Percentiles rank a stretch among this genome's conserved stretches.
These are phyloP conservation scores for Thunnus albacares DNA, from an alignment of 2,797 vertebrate genomes.

Conservation along the genomic window DNA sequence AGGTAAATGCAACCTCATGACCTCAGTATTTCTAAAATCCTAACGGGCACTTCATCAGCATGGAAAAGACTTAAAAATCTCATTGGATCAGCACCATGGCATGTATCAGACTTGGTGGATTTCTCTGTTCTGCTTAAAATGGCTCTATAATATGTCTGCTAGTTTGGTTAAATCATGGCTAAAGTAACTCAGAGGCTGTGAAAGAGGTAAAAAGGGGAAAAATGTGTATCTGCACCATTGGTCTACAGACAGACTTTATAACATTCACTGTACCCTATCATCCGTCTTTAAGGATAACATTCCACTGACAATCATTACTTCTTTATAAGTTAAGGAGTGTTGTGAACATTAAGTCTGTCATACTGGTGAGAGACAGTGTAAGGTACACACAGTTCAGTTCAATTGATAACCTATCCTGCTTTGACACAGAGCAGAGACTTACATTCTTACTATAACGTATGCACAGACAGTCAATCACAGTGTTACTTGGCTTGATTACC, in stretches of 20 bases:
- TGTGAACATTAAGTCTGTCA: conserved; percentile 24
- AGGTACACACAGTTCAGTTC: conserved; percentile 35
- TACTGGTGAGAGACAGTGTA: conserved; percentile 29
- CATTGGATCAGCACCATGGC: not conserved
- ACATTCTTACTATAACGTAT: not conserved
- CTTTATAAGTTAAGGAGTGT: conserved; percentile 65
- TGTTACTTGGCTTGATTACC: conserved; percentile 28
- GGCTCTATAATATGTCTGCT: not conserved
- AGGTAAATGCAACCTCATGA: not conserved
- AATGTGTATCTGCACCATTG: not conserved
- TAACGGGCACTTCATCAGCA: conserved; percentile 11
- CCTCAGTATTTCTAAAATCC: not conserved
- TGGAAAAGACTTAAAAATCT: conserved; percentile 3
- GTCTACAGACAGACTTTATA: conserved; percentile 31
- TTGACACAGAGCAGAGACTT: not conserved
- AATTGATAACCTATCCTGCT: conserved; percentile 48
- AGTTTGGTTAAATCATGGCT: conserved; percentile 3
- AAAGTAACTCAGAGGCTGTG: not conserved
- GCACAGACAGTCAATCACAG: conserved; percentile 18
- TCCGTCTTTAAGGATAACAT: conserved; percentile 36
- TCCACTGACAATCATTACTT: conserved; percentile 75
- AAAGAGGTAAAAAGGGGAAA: not conserved
- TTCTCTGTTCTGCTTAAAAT: conserved; percentile 2
- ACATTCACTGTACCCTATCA: conserved; percentile 36
- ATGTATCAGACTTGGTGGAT: not conserved